Evolutionary conservation across 2,113 vertebrate genomes (phyloP), one percentile per base, ranked within the genome.

Genomic region (Phasianus colchicus): DNA sequence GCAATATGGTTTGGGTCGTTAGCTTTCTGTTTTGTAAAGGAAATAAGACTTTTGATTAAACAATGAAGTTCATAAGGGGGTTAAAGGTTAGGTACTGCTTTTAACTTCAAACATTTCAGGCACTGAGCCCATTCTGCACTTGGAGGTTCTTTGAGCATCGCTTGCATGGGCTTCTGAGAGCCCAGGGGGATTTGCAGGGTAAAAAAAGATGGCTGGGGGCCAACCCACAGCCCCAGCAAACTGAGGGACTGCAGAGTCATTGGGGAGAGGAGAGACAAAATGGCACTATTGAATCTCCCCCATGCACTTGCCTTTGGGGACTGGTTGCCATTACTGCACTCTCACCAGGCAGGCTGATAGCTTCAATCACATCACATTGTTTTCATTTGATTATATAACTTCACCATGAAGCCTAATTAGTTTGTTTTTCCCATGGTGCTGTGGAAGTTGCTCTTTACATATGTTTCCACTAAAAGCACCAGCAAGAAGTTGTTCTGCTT

Each of bases 161-260:
- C 38, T 48, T 0, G 0, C 47, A 13, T 0, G 1, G 30, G 36
- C 22, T 86, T 21, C 69, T 5, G 1, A 34, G 64, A 76, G n/a
- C 50, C 9, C 1, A 1, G 21, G 2, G 13, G 18, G 34, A 40
- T 64, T 58, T 79, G 43, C 12, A 47, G 89, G 74, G 40, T 48
- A 40, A 63, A 50, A 45, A 45, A 75, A 48, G 40, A 5, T 52
- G 70, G 24, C 60, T 86, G 60, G 30, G 40, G 20, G 6, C 3
- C 25, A 70, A 74, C 24, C 38, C 6, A 6, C 21, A 29, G 4
- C 34, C 47, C 21, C n/a, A 43, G 61, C 74, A 79, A 52, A 75
- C 22, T 30, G 38, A 36, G 6, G 12, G 50, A 42, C 86, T 83
- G 58, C 0, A 0, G 24, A 52, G 29, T 15, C 74, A 34, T 4